Base-by-base conservation (phyloP, 2,113 vertebrate genomes). In the Phrynosoma blainvillii region DNA sequence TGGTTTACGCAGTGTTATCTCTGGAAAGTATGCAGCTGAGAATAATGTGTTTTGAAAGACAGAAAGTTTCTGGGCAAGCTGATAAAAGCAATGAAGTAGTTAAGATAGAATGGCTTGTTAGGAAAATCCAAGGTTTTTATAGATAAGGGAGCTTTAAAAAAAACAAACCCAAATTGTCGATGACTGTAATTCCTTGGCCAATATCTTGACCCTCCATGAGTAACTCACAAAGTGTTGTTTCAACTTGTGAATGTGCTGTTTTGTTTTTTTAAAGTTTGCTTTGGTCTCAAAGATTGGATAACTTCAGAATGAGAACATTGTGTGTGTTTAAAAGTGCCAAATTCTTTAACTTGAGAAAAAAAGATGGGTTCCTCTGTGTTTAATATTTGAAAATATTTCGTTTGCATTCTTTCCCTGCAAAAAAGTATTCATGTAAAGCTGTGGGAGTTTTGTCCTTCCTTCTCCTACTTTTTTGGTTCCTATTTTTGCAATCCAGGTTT, bases 321-420 rank as follows among this genome's bases (percentile, higher is more conserved):
- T 47, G 47, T 36, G 56, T 89, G 86, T 91, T 75, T 85, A 40
- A 66, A 91, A 74, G 25, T 82, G 84, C 65, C 80, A 86, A 89
- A 82, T 92, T 87, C 81, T 78, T 91, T 95, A 80, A 71, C 47
- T 74, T 47, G 73, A 54, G 89, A 85, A 71, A 36, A 36, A 90
- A 86, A 88, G 87, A 87, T 87, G 89, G 91, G 47, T 88, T 54
- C 21, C 90, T 20, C 8, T 59, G 71, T 66, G 3, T 68, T 0
- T 0, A 88, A 2, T 81, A 32, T 30, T 47, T 54, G 25, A 79
- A 79, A 79, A 79, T 2, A 3, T n/a, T 21, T 16, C 59, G 59
- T 62, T 62, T 62, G 13, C 59, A 18, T 18, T 2, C 59, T 62
- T 62, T 62, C 18, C 2, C 59, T 1, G 1, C 3, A 1, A 4